Base-by-base conservation (phyloP, 2,113 vertebrate genomes). In the Montifringilla adamsi region DNA sequence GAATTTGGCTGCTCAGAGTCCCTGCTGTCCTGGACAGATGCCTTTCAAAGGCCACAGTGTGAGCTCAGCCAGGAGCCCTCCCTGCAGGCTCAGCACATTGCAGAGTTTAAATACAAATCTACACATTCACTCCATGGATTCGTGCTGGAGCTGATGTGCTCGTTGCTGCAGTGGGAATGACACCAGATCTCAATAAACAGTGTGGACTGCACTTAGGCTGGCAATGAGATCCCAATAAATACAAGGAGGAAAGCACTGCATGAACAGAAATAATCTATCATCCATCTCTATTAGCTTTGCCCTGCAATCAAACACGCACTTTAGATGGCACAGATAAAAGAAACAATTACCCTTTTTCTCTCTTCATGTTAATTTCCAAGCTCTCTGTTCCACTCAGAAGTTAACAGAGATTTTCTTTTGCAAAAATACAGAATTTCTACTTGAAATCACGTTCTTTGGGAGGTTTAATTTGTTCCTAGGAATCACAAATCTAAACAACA, bases 31-130 rank as follows among this genome's bases (percentile, higher is more conserved):
- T 9, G 35, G 80, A 37, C 83, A 24, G 4, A 31, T 0, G 80
- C 91, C 67, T 85, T 76, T 85, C 78, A 53, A 26, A 67, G 11
- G 2, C 28, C 84, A 37, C 84, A 85, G 79, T 35, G 84, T 8
- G 37, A 69, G 91, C 89, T 78, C 31, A 90, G 22, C 46, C 10
- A 9, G 2, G 30, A 39, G n/a, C 77, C 21, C 87, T 31, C 79
- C n/a, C 90, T 41, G 93, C 86, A 80, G 74, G 31, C 63, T 96
- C 96, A 95, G 95, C 96, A 83, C 67, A 24, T 76, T 58, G 37
- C 15, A 41, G 41, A 0, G 23, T 24, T 44, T 43, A 24, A 87
- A 75, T 6, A 50, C 50, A 58, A 79, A 53, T 6, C 69, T 26
- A 55, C 68, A 72, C 64, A 43, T 37, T 17, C 15, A 13, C 7